phyloP scores from a whole-genome alignment of 2,797 vertebrate species.

The Lutjanus campechanus region DNA sequence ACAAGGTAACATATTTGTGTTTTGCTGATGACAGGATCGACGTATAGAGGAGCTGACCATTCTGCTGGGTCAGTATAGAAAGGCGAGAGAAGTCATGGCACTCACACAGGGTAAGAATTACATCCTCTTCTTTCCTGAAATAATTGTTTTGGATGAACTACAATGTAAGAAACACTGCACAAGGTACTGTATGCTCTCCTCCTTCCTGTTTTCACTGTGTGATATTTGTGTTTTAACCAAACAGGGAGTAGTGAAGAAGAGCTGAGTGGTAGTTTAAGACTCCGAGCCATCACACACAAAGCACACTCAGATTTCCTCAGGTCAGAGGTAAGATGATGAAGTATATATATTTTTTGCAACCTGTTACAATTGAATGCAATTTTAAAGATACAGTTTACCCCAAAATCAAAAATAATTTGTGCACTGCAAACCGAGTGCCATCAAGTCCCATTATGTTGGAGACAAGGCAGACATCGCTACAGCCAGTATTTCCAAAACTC shows the following conservation, averaged over 20 bases:
- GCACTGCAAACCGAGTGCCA: too few relatives aligned
- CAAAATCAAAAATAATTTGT: too few relatives aligned
- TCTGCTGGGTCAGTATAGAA: conserved; percentile 91
- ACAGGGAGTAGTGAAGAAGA: conserved; percentile 91
- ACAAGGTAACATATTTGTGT: background rate
- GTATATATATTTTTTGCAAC: background rate
- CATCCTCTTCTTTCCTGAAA: background rate
- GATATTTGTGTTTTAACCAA: conserved; percentile 67
- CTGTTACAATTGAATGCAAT: background rate
- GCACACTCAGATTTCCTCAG: conserved; percentile 87
- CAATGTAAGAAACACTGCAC: background rate
- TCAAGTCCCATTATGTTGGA: too few relatives aligned
- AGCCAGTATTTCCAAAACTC: too few relatives aligned
- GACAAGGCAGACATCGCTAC: too few relatives aligned
- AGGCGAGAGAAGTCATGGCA: conserved; percentile 87
- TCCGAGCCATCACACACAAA: conserved; percentile 85
- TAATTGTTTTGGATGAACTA: background rate
- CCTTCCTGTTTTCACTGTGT: conserved; percentile 20
- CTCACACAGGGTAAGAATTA: conserved; percentile 78
- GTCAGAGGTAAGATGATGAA: conserved; percentile 85
- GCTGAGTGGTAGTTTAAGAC: conserved; percentile 85
- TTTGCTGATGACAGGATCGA: conserved; percentile 85
- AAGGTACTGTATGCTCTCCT: background rate
- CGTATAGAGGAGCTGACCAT: conserved; percentile 94
- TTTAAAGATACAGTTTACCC: background rate